These are phyloP conservation scores for Cerastoderma edule DNA, from an alignment of 2,888 invertebrate genomes.

Conservation along the genomic window DNA sequence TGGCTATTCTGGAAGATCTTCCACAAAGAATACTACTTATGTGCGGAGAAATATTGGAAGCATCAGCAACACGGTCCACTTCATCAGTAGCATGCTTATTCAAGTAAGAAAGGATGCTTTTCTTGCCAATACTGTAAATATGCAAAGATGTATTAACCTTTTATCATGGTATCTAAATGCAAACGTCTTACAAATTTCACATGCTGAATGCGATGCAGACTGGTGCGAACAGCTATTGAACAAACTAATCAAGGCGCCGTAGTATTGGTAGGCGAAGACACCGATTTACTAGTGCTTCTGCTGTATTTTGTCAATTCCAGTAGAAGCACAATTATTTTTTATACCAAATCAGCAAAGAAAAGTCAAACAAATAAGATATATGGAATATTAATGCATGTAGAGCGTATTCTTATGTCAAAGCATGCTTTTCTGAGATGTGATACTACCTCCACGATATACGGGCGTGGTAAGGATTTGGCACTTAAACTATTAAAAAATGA, in stretches of 20 bases:
- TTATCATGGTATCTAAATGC: not conserved
- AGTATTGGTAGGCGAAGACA: slow-evolving; percentile 14
- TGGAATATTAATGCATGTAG: not conserved
- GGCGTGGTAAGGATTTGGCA: not conserved
- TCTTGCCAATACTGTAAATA: slow-evolving; percentile 2
- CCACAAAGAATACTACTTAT: slow-evolving; percentile 26
- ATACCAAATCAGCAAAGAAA: not conserved
- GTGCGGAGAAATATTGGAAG: slow-evolving; percentile 5
- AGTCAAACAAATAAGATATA: not conserved
- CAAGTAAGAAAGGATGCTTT: not conserved
- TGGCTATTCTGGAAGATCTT: slow-evolving; percentile 19
- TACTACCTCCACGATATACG: not conserved
- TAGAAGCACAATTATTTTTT: not conserved
- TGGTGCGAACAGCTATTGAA: slow-evolving; percentile 11
- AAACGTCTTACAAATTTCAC: not conserved
- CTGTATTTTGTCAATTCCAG: not conserved
- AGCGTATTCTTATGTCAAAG: not conserved
- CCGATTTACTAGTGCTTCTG: slow-evolving; percentile 8
- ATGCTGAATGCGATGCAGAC: slow-evolving; percentile 10
- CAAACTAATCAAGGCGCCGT: not conserved
- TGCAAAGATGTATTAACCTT: slow-evolving; percentile 8
- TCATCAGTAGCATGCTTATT: not conserved
- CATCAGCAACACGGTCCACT: not conserved
- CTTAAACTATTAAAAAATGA: slow-evolving; percentile 13
- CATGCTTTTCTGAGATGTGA: slow-evolving; percentile 13